Percentiles rank a stretch among this genome's conserved stretches.
Evolutionary conservation across 2,797 vertebrate genomes (phyloP).

Genomic region (Peromyscus attwateri): DNA sequence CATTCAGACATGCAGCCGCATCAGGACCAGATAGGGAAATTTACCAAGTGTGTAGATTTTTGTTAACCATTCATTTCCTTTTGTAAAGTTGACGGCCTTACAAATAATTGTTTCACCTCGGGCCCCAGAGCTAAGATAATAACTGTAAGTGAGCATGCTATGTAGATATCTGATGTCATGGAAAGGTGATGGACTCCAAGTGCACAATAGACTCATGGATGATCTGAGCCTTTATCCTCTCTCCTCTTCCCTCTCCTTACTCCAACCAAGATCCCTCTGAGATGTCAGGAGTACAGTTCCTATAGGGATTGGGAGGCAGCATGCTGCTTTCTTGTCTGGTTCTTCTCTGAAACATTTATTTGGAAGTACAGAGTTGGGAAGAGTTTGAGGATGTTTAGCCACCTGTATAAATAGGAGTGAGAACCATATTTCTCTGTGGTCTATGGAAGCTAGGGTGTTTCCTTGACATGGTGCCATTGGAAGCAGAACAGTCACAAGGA

Average conservation of each 20-base stretch:
- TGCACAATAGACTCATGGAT: constrained; percentile 4
- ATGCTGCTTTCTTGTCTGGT: not conserved
- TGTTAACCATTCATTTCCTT: constrained; percentile 74
- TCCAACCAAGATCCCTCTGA: not conserved
- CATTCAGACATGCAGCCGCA: constrained; percentile 69
- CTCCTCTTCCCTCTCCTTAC: not conserved
- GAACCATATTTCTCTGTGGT: not conserved
- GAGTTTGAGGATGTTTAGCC: not conserved
- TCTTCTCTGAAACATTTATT: constrained; percentile 48
- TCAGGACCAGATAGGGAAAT: constrained; percentile 75
- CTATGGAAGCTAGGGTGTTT: not conserved
- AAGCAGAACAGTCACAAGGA: constrained; percentile 3
- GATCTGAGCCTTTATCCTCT: not conserved
- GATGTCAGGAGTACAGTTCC: not conserved
- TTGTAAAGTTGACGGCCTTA: constrained; percentile 44
- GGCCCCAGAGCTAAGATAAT: constrained; percentile 23
- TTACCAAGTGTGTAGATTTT: constrained; percentile 52
- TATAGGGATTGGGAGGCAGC: not conserved
- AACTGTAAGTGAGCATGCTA: not conserved
- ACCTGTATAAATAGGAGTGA: not conserved
- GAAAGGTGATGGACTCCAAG: constrained; percentile 32
- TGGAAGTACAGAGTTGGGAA: constrained; percentile 22
- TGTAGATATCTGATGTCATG: constrained; percentile 16
- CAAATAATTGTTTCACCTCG: constrained; percentile 52
- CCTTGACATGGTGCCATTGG: not conserved